These are phyloP conservation scores for Macrophya alboannulata DNA, from an alignment of 2,888 invertebrate species.

Conservation along the genomic window DNA sequence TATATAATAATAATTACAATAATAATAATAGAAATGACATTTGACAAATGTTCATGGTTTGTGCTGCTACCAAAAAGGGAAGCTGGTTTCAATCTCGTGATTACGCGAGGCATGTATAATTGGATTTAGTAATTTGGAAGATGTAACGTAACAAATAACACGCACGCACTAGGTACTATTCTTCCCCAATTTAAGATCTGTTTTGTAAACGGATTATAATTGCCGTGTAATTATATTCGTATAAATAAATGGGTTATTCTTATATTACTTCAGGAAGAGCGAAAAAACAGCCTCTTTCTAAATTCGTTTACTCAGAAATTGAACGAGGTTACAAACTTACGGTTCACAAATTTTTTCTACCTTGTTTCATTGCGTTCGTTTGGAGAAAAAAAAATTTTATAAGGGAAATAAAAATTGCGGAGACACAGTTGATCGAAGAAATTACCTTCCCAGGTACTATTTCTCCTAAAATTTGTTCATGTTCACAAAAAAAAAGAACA, in stretches of 20 bases:
- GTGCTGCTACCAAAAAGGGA: background rate
- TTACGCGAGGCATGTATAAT: slow-evolving; percentile 32
- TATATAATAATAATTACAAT: background rate
- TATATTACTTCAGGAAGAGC: background rate
- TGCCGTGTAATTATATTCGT: background rate
- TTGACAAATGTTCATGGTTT: slow-evolving; percentile 27
- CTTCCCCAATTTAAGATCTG: background rate
- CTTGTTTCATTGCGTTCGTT: background rate
- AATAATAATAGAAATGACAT: background rate
- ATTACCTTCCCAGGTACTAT: background rate
- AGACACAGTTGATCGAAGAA: background rate
- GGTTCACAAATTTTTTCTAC: slow-evolving; percentile 7
- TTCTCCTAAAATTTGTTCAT: background rate
- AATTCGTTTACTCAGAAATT: background rate
- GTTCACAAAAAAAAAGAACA: background rate
- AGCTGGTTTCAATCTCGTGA: slow-evolving; percentile 29
- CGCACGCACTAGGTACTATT: background rate
- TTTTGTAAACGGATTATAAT: slow-evolving; percentile 7
- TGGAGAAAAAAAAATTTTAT: background rate
- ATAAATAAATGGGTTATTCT: background rate
- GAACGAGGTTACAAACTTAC: background rate
- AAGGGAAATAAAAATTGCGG: background rate
- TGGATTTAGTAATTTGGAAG: slow-evolving; percentile 15
- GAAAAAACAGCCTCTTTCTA: background rate
- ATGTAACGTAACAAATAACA: slow-evolving; percentile 17